Evolutionary conservation across 2,113 vertebrate genomes (phyloP), one percentile per base, ranked within the genome.

Genomic region (Dryoscopus gambensis): DNA sequence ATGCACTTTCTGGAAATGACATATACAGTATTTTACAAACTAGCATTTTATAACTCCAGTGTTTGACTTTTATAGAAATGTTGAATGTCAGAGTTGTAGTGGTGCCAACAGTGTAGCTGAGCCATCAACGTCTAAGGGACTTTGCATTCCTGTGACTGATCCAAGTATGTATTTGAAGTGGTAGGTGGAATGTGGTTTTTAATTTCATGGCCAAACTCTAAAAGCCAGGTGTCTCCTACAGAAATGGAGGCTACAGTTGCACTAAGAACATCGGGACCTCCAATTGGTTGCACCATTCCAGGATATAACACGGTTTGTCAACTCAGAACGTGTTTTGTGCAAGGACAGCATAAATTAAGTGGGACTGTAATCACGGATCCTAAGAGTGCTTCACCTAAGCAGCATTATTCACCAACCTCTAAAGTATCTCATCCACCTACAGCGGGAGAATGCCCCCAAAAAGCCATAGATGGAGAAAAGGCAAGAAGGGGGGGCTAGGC

Each of bases 121-220:
- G 40, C 89, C 98, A 80, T 76, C 96, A 40, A 80, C 86, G 77
- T 97, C 98, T 83, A 98, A 98, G 70, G 98, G 97, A 90, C 96
- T 98, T 28, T 98, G 98, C 60, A 97, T 98, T 96, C 98, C 99
- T 49, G 98, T 98, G 76, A 97, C 97, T 82, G 98, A 98, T 82
- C 97, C 98, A 94, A 98, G 99, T 99, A 97, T 80, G 99, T 98
- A 85, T 97, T 84, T 64, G 74, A 82, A 53, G 69, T 60, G 74
- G 56, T 80, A 52, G 60, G 77, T 93, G 74, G 59, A 89, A 82
- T 63, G 53, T 25, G 22, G 37, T 7, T 80, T 49, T 31, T 65
- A 16, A 42, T 55, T 53, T 53, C 0, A 0, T 42, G 71, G 60
- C 47, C 33, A 22, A 78, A 84, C 31, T 85, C 81, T 97, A 87